Conservation (phyloP, 2,888 invertebrate genomes). For the Oeneis ivallda region DNA sequence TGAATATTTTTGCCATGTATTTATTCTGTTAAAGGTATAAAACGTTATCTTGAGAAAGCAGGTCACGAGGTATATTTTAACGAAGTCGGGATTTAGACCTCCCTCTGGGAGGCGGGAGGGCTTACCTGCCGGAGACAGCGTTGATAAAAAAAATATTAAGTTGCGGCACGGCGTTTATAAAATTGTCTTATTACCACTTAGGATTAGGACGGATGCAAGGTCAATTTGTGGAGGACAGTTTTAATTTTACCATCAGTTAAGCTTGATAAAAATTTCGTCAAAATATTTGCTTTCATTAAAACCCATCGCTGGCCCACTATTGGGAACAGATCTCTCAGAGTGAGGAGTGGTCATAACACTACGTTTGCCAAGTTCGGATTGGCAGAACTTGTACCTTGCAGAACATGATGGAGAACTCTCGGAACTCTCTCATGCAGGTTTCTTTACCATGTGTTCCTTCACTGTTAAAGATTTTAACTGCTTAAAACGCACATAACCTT, state of each 20-base stretch:
- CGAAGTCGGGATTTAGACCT: slow-evolving; percentile 35
- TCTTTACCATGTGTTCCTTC: too few relatives aligned
- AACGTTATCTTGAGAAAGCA: slow-evolving; percentile 37
- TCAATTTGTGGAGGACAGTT: slow-evolving; percentile 2
- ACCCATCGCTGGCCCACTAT: too few relatives aligned
- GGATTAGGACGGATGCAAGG: slow-evolving; percentile 17
- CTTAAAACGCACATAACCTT: too few relatives aligned
- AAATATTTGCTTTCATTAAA: too few relatives aligned
- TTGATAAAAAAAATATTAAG: slow-evolving; percentile 41
- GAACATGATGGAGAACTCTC: too few relatives aligned
- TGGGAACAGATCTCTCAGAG: too few relatives aligned
- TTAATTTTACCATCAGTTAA: background rate
- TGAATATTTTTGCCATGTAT: slow-evolving; percentile 18
- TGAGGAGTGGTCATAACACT: too few relatives aligned
- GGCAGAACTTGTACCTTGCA: too few relatives aligned
- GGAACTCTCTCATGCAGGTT: too few relatives aligned
- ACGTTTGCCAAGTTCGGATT: too few relatives aligned
- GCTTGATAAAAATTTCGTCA: too few relatives aligned
- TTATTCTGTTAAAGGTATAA: slow-evolving; percentile 27
- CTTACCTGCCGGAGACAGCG: slow-evolving; percentile 36
- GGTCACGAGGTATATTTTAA: slow-evolving; percentile 40
- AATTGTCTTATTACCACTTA: slow-evolving; percentile 32
- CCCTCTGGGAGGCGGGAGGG: slow-evolving; percentile 31
- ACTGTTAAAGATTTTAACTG: too few relatives aligned
- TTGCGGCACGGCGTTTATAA: slow-evolving; percentile 33